Conservation (phyloP, 2,797 vertebrate genomes). For the Leucoraja ocellata region DNA sequence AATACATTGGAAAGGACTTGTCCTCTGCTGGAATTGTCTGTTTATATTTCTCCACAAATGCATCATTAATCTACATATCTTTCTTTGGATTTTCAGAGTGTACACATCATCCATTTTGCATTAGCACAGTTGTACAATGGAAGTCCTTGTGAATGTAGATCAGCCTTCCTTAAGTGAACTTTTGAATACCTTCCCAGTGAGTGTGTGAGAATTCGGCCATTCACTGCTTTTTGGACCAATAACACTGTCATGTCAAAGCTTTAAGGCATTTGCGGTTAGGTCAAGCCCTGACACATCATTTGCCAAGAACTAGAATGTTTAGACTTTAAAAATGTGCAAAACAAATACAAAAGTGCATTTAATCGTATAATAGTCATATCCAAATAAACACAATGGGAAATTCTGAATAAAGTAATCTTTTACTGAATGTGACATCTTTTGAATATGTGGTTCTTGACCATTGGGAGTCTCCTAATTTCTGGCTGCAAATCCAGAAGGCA, state of each 20-base stretch:
- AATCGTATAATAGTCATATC: background rate
- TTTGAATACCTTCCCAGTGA: background rate
- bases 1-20: background rate
- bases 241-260: background rate
- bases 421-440: background rate
- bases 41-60: background rate
- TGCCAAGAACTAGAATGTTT: slow-evolving; percentile 18
- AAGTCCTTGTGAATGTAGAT: background rate
- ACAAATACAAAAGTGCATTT: slow-evolving; percentile 1
- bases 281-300: background rate
- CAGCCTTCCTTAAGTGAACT: background rate
- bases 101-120: background rate
- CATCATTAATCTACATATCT: background rate
- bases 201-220: slow-evolving; percentile 3
- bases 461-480: background rate
- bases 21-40: background rate
- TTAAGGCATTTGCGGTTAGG: background rate
- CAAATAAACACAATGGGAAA: background rate
- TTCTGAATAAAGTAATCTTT: background rate
- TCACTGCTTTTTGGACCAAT: background rate
- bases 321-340: background rate
- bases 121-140: background rate
- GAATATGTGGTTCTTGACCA: background rate
- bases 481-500: background rate
- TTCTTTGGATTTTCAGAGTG: background rate